Conservation (phyloP, 2,113 vertebrate genomes). For the Pungitius pungitius region DNA sequence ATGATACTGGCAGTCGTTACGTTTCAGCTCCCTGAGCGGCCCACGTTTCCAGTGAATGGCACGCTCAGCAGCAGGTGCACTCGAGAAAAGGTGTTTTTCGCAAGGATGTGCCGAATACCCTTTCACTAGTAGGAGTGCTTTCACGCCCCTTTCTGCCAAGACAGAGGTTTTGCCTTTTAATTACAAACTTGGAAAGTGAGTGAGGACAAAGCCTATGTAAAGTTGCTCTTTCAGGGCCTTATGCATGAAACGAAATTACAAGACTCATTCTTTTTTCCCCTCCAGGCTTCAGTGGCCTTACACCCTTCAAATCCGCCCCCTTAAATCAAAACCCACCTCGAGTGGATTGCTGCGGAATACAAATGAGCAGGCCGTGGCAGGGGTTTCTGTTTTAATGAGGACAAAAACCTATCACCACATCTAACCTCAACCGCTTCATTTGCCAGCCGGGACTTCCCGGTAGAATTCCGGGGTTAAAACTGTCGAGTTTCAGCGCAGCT, state of each 20-base stretch:
- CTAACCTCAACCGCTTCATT: slow-evolving; percentile 80
- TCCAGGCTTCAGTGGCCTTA: slow-evolving; percentile 64
- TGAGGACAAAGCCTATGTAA: slow-evolving; percentile 49
- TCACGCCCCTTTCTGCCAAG: slow-evolving; percentile 13
- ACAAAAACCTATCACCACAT: slow-evolving; percentile 80
- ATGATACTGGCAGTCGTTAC: slow-evolving; percentile 69
- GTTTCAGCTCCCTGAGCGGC: slow-evolving; percentile 52
- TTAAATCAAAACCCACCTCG: slow-evolving; percentile 71
- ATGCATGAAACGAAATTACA: slow-evolving; percentile 43
- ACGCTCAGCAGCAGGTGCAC: slow-evolving; percentile 46
- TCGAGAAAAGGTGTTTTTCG: slow-evolving; percentile 36
- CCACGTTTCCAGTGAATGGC: slow-evolving; percentile 58
- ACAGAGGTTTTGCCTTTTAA: slow-evolving; percentile 16
- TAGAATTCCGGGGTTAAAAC: slow-evolving; percentile 64
- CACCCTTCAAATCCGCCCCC: slow-evolving; percentile 63
- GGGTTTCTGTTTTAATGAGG: slow-evolving; percentile 82
- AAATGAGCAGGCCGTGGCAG: slow-evolving; percentile 76
- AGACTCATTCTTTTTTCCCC: slow-evolving; percentile 47
- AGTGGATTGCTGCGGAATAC: slow-evolving; percentile 72
- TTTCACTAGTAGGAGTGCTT: slow-evolving; percentile 4
- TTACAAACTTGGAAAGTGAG: slow-evolving; percentile 46
- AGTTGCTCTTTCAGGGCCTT: slow-evolving; percentile 62
- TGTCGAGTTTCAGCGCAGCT: slow-evolving; percentile 54
- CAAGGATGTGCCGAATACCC: not conserved
- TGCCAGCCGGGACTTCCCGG: slow-evolving; percentile 69